Base-by-base conservation (phyloP, 2,888 invertebrate genomes). In the Pinctada fucata region DNA sequence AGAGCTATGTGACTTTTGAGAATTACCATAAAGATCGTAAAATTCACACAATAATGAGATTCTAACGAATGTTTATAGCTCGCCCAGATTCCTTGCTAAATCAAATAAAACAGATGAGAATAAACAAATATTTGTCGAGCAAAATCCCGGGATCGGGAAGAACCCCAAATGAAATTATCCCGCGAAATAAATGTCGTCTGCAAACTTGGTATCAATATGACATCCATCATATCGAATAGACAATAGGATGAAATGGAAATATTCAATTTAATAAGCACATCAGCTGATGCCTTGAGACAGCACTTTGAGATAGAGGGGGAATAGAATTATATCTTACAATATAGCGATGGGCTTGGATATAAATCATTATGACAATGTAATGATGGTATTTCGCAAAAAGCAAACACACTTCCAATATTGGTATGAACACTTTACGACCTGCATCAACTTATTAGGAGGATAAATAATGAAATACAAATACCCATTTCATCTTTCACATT, bases 81-180 rank as follows among this genome's bases (percentile, higher is more conserved):
- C 72, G 72, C 72, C 52, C 58, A 72, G 58, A 50, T 47, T 49
- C 49, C 48, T 49, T 51, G 51, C 49, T 74, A 74, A 74, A 74
- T 68, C 68, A 68, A 68, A n/a, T 68, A 68, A 45, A 68, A 68
- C 3, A 45, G 68, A 68, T 75, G 75, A 58, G n/a, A 50, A 67
- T 68, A 58, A 75, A 69, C 69, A 75, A 75, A 75, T 75, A 75
- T 75, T 75, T 75, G 75, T 75, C 75, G 66, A 75, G 66, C 75
- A 75, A 69, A 75, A 52, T 58, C 69, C 64, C 68, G 47, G 52
- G 68, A 64, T 75, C 69, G 58, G 51, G 49, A 52, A 48, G 75
- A 68, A 65, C 68, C 75, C 58, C 66, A 75, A 75, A 75, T 68
- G 75, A 64, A 75, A 68, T 75, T 47, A 75, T 58, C 45, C 49